phyloP scores from a whole-genome alignment of 2,113 vertebrate genomes.

The Saguinus imperator region DNA sequence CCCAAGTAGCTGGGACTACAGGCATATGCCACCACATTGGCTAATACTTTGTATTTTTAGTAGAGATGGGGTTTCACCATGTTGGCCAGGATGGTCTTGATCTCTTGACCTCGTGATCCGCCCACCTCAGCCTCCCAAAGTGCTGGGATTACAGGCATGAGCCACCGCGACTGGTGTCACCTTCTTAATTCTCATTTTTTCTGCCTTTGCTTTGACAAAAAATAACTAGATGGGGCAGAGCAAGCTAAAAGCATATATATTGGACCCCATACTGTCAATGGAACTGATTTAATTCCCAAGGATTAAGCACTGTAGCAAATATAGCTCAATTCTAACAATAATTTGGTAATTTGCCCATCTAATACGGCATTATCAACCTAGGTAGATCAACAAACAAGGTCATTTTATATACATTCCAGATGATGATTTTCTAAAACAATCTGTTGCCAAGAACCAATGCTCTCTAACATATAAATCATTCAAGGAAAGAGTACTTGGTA shows the following conservation, averaged over 20 bases:
- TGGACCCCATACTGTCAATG: background rate
- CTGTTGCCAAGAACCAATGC: background rate
- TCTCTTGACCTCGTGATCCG: no score
- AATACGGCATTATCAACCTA: background rate
- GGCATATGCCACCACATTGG: no score
- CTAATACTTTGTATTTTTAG: no score
- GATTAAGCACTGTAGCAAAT: background rate
- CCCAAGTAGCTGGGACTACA: no score
- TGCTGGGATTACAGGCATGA: no score
- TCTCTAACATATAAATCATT: background rate
- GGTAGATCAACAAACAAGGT: background rate
- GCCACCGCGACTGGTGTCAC: background rate
- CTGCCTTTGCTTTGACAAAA: background rate
- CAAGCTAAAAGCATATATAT: background rate
- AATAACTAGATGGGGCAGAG: background rate
- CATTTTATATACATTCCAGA: background rate
- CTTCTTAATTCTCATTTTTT: background rate
- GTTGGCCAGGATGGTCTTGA: no score
- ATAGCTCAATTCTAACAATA: background rate
- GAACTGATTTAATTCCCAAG: background rate
- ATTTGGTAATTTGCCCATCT: background rate
- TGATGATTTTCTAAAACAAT: background rate
- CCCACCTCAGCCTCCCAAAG: no score
- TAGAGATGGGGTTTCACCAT: no score
- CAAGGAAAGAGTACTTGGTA: background rate